Percentiles rank a stretch among this genome's conserved stretches.
phyloP scores from a whole-genome alignment of 2,113 vertebrate species.

The Coptodon rendalli region DNA sequence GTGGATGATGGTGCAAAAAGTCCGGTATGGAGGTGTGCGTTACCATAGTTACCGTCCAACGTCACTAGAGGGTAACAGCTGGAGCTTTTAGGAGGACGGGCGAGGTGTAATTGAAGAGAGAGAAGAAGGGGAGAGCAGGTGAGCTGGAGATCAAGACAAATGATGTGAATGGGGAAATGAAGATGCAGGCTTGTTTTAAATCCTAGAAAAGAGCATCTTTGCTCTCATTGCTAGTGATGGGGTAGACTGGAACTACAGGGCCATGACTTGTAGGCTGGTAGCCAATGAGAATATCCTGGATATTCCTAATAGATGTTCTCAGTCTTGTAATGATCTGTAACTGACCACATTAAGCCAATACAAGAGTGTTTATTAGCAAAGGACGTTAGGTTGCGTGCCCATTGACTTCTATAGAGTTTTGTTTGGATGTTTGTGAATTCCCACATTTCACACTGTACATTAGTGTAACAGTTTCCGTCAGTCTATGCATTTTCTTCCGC shows the following conservation, averaged over 20 bases:
- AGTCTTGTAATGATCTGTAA: not conserved
- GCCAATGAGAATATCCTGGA: not conserved
- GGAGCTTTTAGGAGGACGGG: slow-evolving; percentile 2
- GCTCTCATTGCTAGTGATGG: not conserved
- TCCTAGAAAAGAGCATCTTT: not conserved
- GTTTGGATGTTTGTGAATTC: not conserved
- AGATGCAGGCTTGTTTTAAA: not conserved
- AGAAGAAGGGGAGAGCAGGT: not conserved
- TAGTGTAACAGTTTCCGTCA: not conserved
- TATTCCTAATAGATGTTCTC: not conserved
- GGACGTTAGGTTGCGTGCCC: not conserved
- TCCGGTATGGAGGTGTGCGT: not conserved
- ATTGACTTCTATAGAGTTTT: not conserved
- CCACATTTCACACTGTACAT: not conserved
- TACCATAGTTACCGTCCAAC: slow-evolving; percentile 45
- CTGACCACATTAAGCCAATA: not conserved
- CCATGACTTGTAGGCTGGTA: not conserved
- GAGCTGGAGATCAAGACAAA: not conserved
- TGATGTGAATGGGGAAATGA: not conserved
- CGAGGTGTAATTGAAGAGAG: not conserved
- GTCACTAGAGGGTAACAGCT: slow-evolving; percentile 15
- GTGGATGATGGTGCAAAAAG: not conserved
- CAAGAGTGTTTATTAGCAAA: not conserved
- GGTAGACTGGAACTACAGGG: not conserved
- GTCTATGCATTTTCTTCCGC: not conserved